phyloP scores from a whole-genome alignment of 2,797 vertebrate genomes.

The Microchirus variegatus region DNA sequence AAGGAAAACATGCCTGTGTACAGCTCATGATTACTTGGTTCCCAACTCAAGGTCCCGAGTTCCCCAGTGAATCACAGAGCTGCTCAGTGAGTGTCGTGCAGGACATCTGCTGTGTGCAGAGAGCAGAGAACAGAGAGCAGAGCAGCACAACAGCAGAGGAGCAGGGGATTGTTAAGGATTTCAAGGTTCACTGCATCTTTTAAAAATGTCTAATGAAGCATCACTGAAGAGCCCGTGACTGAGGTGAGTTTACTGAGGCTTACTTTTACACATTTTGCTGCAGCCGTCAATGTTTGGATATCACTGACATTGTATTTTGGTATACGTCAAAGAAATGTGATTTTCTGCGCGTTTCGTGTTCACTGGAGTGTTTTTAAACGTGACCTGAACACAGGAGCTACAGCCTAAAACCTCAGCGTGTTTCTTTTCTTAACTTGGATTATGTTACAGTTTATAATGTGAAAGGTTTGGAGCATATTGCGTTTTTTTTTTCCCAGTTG shows the following conservation, averaged over 20 bases:
- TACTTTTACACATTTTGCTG: neutral
- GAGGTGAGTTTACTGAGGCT: slow-evolving; percentile 39
- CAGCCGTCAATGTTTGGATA: neutral
- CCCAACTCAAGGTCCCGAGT: neutral
- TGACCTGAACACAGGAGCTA: no score
- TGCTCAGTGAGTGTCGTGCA: slow-evolving; percentile 39
- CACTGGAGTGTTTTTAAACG: no score
- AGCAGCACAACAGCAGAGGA: slow-evolving; percentile 16
- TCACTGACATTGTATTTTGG: neutral
- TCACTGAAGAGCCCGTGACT: slow-evolving; percentile 3
- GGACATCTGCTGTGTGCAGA: slow-evolving; percentile 59
- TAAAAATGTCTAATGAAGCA: slow-evolving; percentile 13
- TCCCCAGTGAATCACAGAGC: slow-evolving; percentile 6
- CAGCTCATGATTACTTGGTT: neutral
- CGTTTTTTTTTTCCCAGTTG: neutral
- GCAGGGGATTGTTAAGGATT: neutral
- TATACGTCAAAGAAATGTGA: neutral
- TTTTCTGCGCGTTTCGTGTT: no score
- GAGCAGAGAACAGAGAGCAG: slow-evolving; percentile 21
- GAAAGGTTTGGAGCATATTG: neutral
- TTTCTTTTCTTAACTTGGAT: neutral
- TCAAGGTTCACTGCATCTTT: neutral
- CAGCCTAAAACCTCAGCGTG: neutral
- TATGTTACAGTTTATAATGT: neutral
- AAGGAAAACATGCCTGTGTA: neutral